Conservation (phyloP, 2,888 invertebrate genomes). For the Caenorhabditis sinica region DNA sequence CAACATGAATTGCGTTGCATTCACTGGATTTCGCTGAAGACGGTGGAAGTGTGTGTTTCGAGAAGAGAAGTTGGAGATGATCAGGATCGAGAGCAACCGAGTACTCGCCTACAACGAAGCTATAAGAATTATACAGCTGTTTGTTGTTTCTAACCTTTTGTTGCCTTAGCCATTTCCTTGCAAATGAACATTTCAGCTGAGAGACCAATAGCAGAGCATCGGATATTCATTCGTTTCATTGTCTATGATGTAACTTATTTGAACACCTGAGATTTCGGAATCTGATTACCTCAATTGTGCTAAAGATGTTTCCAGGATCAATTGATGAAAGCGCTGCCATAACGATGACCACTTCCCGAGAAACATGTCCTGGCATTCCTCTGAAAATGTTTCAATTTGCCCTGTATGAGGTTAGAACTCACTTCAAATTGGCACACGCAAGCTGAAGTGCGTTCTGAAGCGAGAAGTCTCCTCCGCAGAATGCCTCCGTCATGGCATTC, state of each 20-base stretch:
- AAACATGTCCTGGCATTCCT: conserved; percentile 94
- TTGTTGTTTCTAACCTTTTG: too few species aligned
- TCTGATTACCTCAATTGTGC: conserved; percentile 90
- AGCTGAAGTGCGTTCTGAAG: conserved; percentile 95
- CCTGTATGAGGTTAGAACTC: conserved; percentile 45
- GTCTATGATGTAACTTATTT: conserved; percentile 58
- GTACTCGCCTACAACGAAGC: conserved; percentile 84
- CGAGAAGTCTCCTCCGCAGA: conserved; percentile 94
- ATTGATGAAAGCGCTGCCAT: conserved; percentile 96
- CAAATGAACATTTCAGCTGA: conserved; percentile 96
- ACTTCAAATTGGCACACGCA: conserved; percentile 90
- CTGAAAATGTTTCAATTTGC: conserved; percentile 76
- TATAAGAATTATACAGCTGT: not conserved
- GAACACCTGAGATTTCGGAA: too few species aligned
- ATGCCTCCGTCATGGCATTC: conserved; percentile 86
- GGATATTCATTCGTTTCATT: conserved; percentile 89
- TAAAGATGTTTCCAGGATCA: conserved; percentile 94
- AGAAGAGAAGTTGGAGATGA: conserved; percentile 87
- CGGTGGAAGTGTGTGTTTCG: conserved; percentile 85
- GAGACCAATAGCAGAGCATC: conserved; percentile 95
- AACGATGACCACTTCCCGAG: conserved; percentile 93
- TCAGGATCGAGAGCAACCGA: conserved; percentile 91
- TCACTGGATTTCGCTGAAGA: conserved; percentile 70
- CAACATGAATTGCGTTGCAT: conserved; percentile 78
- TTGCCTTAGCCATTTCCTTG: conserved; percentile 91